Base-by-base conservation (phyloP, 2,888 invertebrate genomes). In the Phengaris alcon region DNA sequence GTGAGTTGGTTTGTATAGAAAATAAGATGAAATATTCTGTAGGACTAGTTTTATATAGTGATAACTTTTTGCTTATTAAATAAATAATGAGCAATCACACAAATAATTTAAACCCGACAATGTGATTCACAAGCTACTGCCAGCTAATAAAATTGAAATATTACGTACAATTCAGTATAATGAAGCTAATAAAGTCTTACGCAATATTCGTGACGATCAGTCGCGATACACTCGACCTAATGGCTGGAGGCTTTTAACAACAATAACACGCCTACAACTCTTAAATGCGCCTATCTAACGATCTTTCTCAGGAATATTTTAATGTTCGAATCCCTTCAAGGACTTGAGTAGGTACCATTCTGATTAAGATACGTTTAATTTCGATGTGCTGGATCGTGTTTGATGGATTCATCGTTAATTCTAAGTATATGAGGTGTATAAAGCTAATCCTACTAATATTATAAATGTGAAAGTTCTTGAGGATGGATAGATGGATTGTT, bases 241-340 rank as follows among this genome's bases (percentile, higher is more conserved):
- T 88, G 84, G 86, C 84, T 84, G 84, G 81, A 86, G 86, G 88
- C 88, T 88, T 89, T 89, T 89, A 88, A 89, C 88, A 90, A 90
- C 90, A 90, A 91, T 90, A 82, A 83, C 84, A 86, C 91, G 90
- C 91, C 91, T 84, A 86, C 85, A 72, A 52, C 80, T 82, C 83
- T 84, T 85, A 86, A 86, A 77, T 87, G 87, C 83, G 82, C 82
- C 86, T 87, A 90, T 90, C 89, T 78, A 73, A 64, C 78, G 85
- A 90, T 90, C 89, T 90, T 88, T 90, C 90, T 88, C 89, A 90
- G 88, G 89, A 88, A 89, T 88, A 81, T 80, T 82, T 77, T 81
- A 82, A 82, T 80, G 77, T 78, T 83, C 82, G 82, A 82, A 82
- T 83, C 82, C 82, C 84, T 84, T 86, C 89, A 89, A 89, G 89